phyloP scores from a whole-genome alignment of 2,797 vertebrate species.

The Sebastes kiyomatsui region DNA sequence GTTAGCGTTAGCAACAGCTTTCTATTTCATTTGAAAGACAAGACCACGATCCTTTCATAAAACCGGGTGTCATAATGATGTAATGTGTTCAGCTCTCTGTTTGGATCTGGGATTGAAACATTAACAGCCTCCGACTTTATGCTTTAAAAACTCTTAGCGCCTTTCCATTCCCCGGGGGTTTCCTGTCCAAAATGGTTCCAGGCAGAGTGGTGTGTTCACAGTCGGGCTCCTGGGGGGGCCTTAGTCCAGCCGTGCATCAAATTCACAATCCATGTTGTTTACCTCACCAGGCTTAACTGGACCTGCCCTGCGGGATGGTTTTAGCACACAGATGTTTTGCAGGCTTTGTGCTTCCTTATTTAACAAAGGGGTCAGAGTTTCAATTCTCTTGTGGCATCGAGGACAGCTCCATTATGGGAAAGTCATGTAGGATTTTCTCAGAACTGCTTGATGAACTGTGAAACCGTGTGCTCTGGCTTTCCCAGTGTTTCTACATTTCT shows the following conservation, averaged over 20 bases:
- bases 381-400: not conserved
- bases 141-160: slow-evolving; percentile 32
- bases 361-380: slow-evolving; percentile 17
- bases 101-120: not conserved
- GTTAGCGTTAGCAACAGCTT: not conserved
- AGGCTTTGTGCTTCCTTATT: slow-evolving; percentile 14
- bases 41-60: not conserved
- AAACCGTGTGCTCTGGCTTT: not conserved
- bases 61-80: not conserved
- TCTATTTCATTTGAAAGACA: not conserved
- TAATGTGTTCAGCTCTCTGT: slow-evolving; percentile 12
- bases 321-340: slow-evolving; percentile 38
- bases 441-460: slow-evolving; percentile 14
- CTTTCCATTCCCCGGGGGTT: not conserved
- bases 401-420: slow-evolving; percentile 4
- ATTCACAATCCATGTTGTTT: slow-evolving; percentile 50
- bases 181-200: slow-evolving; percentile 16
- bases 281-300: slow-evolving; percentile 26
- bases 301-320: slow-evolving; percentile 31
- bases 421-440: slow-evolving; percentile 22
- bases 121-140: not conserved
- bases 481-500: not conserved
- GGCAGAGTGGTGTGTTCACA: slow-evolving; percentile 12
- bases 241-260: slow-evolving; percentile 48
- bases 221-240: not conserved